Base-by-base conservation (phyloP, 1,140 invertebrate genomes). In the Macrosteles quadrilineatus region DNA sequence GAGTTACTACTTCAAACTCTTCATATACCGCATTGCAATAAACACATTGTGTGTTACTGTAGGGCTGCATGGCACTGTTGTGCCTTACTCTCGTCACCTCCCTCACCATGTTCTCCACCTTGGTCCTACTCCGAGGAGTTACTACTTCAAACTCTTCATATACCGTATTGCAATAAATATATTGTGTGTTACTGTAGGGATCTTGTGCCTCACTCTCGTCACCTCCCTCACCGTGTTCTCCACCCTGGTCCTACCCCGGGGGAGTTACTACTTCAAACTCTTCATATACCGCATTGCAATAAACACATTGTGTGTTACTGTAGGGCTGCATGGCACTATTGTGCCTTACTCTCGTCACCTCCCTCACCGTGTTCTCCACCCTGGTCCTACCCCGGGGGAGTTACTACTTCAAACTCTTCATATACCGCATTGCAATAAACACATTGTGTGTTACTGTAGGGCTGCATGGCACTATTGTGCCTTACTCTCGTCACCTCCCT, bases 251-350 rank as follows among this genome's bases (percentile, higher is more conserved):
- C 83, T 94, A 57, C 91, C 91, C 6, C 86, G 87, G 76, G 90
- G 90, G 74, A 91, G 91, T 73, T 93, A 92, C 80, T 93, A 93
- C 81, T 93, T 92, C 84, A 94, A 93, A n/a, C 84, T 1, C 9
- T 11, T 19, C 47, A n/a, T n/a, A n/a, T n/a, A n/a, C n/a, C n/a
- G n/a, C n/a, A n/a, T n/a, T n/a, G n/a, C n/a, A n/a, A n/a, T n/a
- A n/a, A n/a, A n/a, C n/a, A n/a, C n/a, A n/a, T n/a, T n/a, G n/a
- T n/a, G n/a, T 23, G 29, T 64, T 3, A 36, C 85, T 83, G 68
- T 86, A 93, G 88, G 90, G 90, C 69, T 93, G 91, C 78, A 90
- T 94, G 70, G 85, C 90, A 72, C 86, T 93, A 70, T 89, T 93
- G 78, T 92, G 90, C 76, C 83, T 91, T 70, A 93, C 91, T 65